phyloP scores from a whole-genome alignment of 2,797 vertebrate genomes.

The Chromobotia macracanthus region DNA sequence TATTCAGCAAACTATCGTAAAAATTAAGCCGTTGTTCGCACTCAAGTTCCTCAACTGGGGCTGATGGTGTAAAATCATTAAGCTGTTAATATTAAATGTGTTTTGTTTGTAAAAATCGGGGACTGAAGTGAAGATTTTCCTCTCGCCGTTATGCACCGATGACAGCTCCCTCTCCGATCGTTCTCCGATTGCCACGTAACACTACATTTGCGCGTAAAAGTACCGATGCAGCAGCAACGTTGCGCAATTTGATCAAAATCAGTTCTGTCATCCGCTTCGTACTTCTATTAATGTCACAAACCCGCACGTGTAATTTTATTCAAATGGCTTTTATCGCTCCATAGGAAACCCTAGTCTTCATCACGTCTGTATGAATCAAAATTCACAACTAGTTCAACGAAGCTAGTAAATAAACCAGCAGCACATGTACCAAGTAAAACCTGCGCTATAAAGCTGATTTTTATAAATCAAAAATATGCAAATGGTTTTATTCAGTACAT shows the following conservation, averaged over 20 bases:
- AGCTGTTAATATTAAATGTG: background rate
- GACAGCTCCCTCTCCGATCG: conserved; percentile 68
- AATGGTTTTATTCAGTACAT: background rate
- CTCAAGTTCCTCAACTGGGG: background rate
- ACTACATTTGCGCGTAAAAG: conserved; percentile 70
- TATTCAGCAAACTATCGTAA: conserved; percentile 40
- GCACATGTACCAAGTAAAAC: background rate
- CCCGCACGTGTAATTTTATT: background rate
- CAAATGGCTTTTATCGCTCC: background rate
- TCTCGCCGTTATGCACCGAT: conserved; percentile 43
- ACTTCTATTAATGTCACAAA: background rate
- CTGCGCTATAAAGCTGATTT: background rate
- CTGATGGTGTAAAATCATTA: background rate
- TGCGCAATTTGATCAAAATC: conserved; percentile 49
- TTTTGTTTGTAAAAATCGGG: background rate
- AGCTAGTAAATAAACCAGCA: background rate
- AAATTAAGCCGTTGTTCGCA: conserved; percentile 19
- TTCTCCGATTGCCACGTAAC: conserved; percentile 84
- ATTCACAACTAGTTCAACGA: background rate
- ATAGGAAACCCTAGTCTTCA: background rate
- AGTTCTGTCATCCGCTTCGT: background rate
- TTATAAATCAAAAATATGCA: background rate
- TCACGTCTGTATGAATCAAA: background rate
- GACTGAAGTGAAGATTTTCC: background rate
- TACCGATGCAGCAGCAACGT: conserved; percentile 49